Base-by-base conservation (phyloP, 2,113 vertebrate genomes). In the Syrmaticus mikado region DNA sequence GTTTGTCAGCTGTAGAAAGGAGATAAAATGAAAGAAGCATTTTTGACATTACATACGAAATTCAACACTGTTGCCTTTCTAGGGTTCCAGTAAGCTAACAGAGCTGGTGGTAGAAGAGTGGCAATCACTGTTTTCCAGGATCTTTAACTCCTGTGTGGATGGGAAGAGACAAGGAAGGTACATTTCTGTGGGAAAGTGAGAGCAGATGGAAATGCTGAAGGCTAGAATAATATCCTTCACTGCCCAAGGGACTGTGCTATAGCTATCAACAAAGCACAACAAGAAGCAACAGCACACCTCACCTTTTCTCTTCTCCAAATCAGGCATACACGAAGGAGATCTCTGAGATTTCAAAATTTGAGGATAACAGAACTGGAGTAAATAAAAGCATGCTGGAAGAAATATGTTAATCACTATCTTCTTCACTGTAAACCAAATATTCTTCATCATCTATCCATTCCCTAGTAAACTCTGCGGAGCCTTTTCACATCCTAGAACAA, bases 201-300 rank as follows among this genome's bases (percentile, higher is more conserved):
- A 88, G 68, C 91, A 92, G 87, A 95, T 80, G 46, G 92, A 81
- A 92, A 93, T 1, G 2, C 1, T 72, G 85, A 90, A 90, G 80
- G 87, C 93, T 28, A 92, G 86, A 89, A 78, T 85, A 94, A 96
- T 68, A 80, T 43, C 76, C 58, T 84, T 67, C 74, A 84, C 88
- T 62, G 76, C 91, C 90, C 85, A 92, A 58, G 85, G 85, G 73
- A 34, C 73, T 45, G 20, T 11, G 61, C 65, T 82, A 19, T 53
- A 88, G 89, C 85, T 78, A 90, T 65, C 76, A 94, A 90, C 87
- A 95, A 95, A 80, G 43, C 61, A 83, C 57, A 75, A n/a, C 32
- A 90, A 71, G 30, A 36, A 86, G 92, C 52, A 90, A 91, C 87
- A 92, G 89, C 55, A 80, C 61, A 92, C 40, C 82, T 87, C 67